Percentiles rank a stretch among this genome's conserved stretches.
These are phyloP conservation scores for Acestrorhynchus altus DNA, from an alignment of 2,797 vertebrate genomes.

Conservation along the genomic window DNA sequence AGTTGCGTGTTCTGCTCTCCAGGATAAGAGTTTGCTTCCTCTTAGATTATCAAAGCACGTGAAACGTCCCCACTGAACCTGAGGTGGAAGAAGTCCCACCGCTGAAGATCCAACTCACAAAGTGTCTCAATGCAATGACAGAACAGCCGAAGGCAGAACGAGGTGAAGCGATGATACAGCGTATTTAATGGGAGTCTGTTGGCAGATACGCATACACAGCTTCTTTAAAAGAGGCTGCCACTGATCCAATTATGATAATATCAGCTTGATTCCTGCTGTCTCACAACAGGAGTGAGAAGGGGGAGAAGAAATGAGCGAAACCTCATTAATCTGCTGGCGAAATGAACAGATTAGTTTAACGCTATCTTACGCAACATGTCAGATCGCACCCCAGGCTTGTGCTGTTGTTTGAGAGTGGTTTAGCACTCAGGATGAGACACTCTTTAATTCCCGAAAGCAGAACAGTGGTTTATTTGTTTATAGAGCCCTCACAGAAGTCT, in stretches of 20 bases:
- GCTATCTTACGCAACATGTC: slow-evolving; percentile 55
- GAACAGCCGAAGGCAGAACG: slow-evolving; percentile 47
- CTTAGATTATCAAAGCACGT: not conserved
- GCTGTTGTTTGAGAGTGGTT: not conserved
- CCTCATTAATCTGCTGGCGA: slow-evolving; percentile 69
- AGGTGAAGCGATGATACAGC: slow-evolving; percentile 61
- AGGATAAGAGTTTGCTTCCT: slow-evolving; percentile 6
- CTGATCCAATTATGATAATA: slow-evolving; percentile 81
- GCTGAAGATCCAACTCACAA: slow-evolving; percentile 11
- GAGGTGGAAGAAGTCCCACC: not conserved
- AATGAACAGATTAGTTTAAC: slow-evolving; percentile 64
- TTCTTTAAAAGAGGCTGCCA: slow-evolving; percentile 58
- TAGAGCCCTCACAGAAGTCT: slow-evolving; percentile 13
- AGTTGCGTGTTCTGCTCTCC: not conserved
- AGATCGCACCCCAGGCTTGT: slow-evolving; percentile 48
- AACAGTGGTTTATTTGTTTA: slow-evolving; percentile 52
- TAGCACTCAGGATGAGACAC: not conserved
- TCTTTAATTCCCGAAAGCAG: not conserved
- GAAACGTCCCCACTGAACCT: not conserved
- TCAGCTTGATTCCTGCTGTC: slow-evolving; percentile 74
- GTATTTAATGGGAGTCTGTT: slow-evolving; percentile 67
- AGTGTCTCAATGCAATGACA: slow-evolving; percentile 25
- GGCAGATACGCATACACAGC: slow-evolving; percentile 70
- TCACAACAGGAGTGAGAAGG: slow-evolving; percentile 58
- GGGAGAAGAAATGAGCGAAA: slow-evolving; percentile 48